Base-by-base conservation (phyloP, 2,888 invertebrate genomes). In the Perizoma flavofasciatum region DNA sequence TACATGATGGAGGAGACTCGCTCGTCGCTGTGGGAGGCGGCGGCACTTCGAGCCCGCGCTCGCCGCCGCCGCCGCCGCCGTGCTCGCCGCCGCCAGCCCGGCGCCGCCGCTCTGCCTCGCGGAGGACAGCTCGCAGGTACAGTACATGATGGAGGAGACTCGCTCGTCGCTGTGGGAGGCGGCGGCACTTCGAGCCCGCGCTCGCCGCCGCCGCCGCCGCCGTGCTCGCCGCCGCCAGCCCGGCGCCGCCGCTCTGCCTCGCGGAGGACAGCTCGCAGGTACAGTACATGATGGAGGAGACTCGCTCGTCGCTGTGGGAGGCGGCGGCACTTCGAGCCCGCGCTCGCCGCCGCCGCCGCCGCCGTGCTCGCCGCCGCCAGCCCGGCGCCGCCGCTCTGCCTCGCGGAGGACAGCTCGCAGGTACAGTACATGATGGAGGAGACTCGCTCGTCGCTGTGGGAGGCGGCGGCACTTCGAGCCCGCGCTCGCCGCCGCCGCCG, bases 141-240 rank as follows among this genome's bases (percentile, higher is more conserved):
- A 98, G 0, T 99, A 95, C 88, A 92, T 96, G 65, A 95, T 95
- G 93, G 95, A 96, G 61, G 97, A 98, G 89, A 85, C 94, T 5
- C 96, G 97, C 64, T 98, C 98, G 77, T 97, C 97, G 49, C 93
- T 99, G 56, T 99, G 99, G 99, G 99, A 99, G 92, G 93, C 98
- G 79, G n/a, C 72, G 83, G 0, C 86, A 86, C 81, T 75, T 69
- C 65, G 70, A 73, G 70, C 96, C 97, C 4, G 93, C 93, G 61
- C 95, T 97, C 6, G 93, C 95, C 11, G 93, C 93, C 49, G 95
- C 96, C 0, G 97, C 97, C 0, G 80, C 75, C 8, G 91, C 93
- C 67, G 73, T 75, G 57, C 77, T 79, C 5, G 72, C 68, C 35
- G 68, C 77, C 33, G 79, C 75, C 33, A 66, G 52, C 32, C 40